Evolutionary conservation across 2,113 vertebrate genomes (phyloP), one percentile per base, ranked within the genome.

Genomic region (Maccullochella peelii): DNA sequence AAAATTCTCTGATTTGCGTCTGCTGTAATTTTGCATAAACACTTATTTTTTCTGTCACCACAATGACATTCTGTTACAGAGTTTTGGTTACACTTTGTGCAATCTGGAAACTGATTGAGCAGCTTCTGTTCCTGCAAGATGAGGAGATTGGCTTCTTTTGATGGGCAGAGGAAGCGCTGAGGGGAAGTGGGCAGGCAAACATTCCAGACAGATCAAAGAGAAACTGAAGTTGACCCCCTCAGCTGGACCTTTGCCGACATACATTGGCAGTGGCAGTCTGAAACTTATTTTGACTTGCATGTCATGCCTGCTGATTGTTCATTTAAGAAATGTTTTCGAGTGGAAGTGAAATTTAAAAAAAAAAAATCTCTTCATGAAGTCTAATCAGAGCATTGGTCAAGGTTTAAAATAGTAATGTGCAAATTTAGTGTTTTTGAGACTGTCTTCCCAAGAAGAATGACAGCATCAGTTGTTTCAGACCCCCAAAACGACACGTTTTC

Each of bases 141-240:
- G 73, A 72, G 73, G 61, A 79, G 66, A 25, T 25, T 61, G 75
- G 25, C 61, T 81, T 81, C 59, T 82, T 91, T 84, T 86, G 77
- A 88, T 63, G 44, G 61, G 47, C n/a, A 62, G 36, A 87, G 83
- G 82, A 88, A 88, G 69, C 55, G 57, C 23, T 40, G 44, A 25
- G 21, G 42, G 73, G 59, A 72, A 85, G 59, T 44, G 8, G 49
- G 54, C 59, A 47, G 47, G 38, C 21, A 61, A 69, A 71, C 47
- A 87, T 84, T 82, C 71, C 50, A 42, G 30, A 68, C 44, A 83
- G 9, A 38, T 87, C 66, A 25, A 40, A 73, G 6, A 55, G 27
- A 80, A 71, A 62, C 54, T 61, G 7, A 69, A 67, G 65, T 18
- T 73, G 75, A 71, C 68, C 30, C 36, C 25, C 0, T 66, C 30